Percentiles rank a stretch among this genome's conserved stretches.
These are phyloP conservation scores for Eledona agricola DNA, from an alignment of 2,888 invertebrate genomes.

Conservation along the genomic window DNA sequence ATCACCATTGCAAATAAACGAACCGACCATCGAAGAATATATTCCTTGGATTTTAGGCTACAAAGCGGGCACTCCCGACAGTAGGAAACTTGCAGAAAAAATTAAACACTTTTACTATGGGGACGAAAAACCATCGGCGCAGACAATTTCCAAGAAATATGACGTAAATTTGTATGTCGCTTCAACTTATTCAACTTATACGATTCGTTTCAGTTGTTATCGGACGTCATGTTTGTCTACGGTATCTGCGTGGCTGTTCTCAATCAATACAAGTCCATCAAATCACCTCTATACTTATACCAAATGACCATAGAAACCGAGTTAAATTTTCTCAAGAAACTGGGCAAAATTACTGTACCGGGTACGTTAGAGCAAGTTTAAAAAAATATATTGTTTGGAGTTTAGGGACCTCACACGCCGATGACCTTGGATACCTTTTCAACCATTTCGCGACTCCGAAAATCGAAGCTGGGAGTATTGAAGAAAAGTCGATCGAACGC, in stretches of 20 bases:
- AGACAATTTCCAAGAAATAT: neutral
- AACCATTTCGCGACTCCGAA: slow-evolving; percentile 37
- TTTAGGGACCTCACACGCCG: slow-evolving; percentile 44
- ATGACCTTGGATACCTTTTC: slow-evolving; percentile 47
- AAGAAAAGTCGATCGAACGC: slow-evolving; percentile 38
- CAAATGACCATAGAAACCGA: slow-evolving; percentile 42
- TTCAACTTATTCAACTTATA: neutral
- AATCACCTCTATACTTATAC: slow-evolving; percentile 44
- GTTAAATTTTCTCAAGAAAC: slow-evolving; percentile 43
- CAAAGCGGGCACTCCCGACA: neutral
- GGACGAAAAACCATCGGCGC: neutral
- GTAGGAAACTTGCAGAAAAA: slow-evolving; percentile 6
- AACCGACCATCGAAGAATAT: slow-evolving; percentile 3
- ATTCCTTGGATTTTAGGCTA: neutral
- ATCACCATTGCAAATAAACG: slow-evolving; percentile 14
- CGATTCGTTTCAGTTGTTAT: slow-evolving; percentile 40
- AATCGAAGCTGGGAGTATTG: slow-evolving; percentile 34
- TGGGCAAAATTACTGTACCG: slow-evolving; percentile 1
- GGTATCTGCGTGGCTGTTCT: slow-evolving; percentile 36
- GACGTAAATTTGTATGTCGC: neutral
- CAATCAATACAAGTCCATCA: slow-evolving; percentile 35
- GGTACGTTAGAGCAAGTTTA: slow-evolving; percentile 1
- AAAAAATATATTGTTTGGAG: neutral
- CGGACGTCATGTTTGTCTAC: slow-evolving; percentile 43
- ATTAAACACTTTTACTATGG: slow-evolving; percentile 9